Evolutionary conservation across 2,888 invertebrate genomes (phyloP), one percentile per base, ranked within the genome.

Genomic region (Molanna angustata): DNA sequence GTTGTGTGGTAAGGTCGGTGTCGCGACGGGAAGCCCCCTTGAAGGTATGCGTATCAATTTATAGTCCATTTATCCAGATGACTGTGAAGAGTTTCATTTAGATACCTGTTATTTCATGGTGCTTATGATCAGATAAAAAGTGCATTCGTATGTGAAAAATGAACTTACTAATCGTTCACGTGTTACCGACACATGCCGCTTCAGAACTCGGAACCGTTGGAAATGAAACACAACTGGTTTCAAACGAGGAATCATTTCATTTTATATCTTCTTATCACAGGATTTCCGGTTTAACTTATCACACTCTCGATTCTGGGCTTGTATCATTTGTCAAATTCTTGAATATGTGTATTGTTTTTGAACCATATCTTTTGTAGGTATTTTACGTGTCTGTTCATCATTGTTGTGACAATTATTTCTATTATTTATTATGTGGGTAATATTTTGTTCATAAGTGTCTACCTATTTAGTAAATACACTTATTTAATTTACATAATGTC

Each of bases 81-180:
- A 41, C 42, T 33, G 49, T 33, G 35, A 55, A 52, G 49, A 49
- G 47, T 56, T 56, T 56, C 57, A 54, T 55, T 57, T 49, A 52
- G 52, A 55, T 51, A 53, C 54, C 49, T 56, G 56, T 56, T 56
- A 54, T 54, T 57, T 57, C 54, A 57, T 53, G 56, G 56, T 53
- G 43, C 48, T 54, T 51, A 47, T 54, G 45, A 57, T 57, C 57
- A 51, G 57, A 57, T 57, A 57, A 51, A 27, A 46, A 51, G 43
- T 55, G 51, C 54, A 50, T 51, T 55, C 54, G 37, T 47, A 47
- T 47, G 41, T 51, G 50, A 55, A 42, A 44, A 55, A 55, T 47
- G 42, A 47, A 46, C 47, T 33, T 18, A 27, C 52, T 52, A 47
- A 52, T 52, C 54, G 51, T 18, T 27, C 39, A 49, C 35, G 37